Evolutionary conservation across 2,888 invertebrate species (phyloP), one percentile per base, ranked within the genome.

Genomic region (Arge pagana): DNA sequence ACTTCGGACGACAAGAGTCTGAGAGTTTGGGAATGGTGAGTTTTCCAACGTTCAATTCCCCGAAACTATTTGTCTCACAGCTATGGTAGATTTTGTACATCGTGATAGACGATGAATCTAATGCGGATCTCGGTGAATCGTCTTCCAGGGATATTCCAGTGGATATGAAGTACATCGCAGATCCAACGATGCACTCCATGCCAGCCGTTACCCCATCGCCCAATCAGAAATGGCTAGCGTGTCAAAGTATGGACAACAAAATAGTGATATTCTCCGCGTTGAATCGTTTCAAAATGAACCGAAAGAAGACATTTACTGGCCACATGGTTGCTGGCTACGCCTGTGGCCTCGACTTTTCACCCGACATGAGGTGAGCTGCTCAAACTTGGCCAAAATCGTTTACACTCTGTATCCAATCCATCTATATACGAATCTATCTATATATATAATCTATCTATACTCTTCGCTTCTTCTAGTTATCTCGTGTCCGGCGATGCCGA

Each of bases 241-340:
- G 98, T 72, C 99, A 99, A 79, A 94, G 95, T 57, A 93, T 99
- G 91, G 98, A 99, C 81, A 99, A 99, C 80, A 96, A 96, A 79
- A 90, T 99, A 50, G 89, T 95, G 24, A 96, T 99, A 65, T 99
- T 99, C 80, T 96, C 97, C 23, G 96, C 98, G 0, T 80, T 98
- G 57, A 97, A 98, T 80, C 83, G 97, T 57, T 96, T 99, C 78
- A 97, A 98, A 79, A 89, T 97, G 83, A 97, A 99, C 79, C 82
- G 96, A 21, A 99, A 99, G 78, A 99, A 99, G 78, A 90, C 93
- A 0, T 99, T 99, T 78, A 89, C 89, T 0, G 98, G 99, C 0
- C 99, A 99, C 74, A 99, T 99, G 96, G 98, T 98, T 1, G 97
- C 99, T 6, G 99, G 99, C 0, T 99, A 98, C 78, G 98, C 99